A percentile compares a stretch with the other conserved stretches of the same genome.
Conservation (phyloP, 2,888 invertebrate genomes). For the Ophonus ardosiacus region DNA sequence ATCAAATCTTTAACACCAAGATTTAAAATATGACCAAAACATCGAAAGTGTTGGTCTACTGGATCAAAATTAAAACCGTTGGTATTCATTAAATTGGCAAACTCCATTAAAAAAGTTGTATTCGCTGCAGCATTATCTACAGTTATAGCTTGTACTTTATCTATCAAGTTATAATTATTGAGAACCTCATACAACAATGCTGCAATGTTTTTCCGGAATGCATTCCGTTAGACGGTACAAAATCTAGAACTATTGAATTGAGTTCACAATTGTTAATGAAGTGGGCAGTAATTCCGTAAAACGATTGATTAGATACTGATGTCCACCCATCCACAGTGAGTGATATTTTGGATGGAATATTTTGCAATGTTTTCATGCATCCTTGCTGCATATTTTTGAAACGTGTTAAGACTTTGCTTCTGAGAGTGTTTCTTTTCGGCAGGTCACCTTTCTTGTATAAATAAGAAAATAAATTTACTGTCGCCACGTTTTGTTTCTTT, state of each 20-base stretch:
- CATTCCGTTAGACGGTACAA: slow-evolving; percentile 65
- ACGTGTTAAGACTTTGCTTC: background rate
- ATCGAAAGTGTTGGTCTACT: slow-evolving; percentile 68
- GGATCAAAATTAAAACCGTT: slow-evolving; percentile 41
- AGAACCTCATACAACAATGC: slow-evolving; percentile 63
- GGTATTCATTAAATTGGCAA: slow-evolving; percentile 57
- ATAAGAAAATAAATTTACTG: no score
- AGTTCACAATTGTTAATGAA: slow-evolving; percentile 64
- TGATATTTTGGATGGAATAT: background rate
- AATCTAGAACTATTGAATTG: slow-evolving; percentile 66
- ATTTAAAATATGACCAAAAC: slow-evolving; percentile 69
- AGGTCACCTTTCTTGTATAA: background rate
- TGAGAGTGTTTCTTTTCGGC: slow-evolving; percentile 15
- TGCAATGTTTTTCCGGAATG: slow-evolving; percentile 69
- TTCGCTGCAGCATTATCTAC: slow-evolving; percentile 68
- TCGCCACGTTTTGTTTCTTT: no score
- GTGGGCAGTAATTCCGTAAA: slow-evolving; percentile 62
- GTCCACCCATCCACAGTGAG: slow-evolving; percentile 64
- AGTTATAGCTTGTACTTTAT: slow-evolving; percentile 68
- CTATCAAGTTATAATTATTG: slow-evolving; percentile 64
- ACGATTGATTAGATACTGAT: no score
- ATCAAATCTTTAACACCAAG: slow-evolving; percentile 68
- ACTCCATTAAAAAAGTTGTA: slow-evolving; percentile 67
- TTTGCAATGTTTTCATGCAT: background rate
- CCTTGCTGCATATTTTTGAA: background rate